Percentiles rank a stretch among this genome's conserved stretches.
Conservation (phyloP, 2,797 vertebrate species). For the Cuniculus paca region DNA sequence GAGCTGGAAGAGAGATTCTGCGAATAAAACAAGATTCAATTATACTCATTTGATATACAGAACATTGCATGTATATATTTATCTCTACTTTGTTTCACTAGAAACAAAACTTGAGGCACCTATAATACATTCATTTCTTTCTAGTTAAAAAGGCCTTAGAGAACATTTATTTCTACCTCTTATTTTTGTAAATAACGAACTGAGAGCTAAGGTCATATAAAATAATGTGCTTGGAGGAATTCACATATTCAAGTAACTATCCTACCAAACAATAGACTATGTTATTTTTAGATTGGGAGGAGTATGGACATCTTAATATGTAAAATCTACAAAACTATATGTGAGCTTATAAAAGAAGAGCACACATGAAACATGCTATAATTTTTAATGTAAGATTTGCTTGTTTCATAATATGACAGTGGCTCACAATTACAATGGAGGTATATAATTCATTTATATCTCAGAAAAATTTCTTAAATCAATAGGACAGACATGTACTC, state of each 20-base stretch:
- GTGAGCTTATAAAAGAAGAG: not conserved
- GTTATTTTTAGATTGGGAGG: slow-evolving; percentile 21
- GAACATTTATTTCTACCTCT: slow-evolving; percentile 37
- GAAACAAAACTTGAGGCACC: not conserved
- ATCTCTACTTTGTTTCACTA: slow-evolving; percentile 43
- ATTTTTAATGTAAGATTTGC: slow-evolving; percentile 16
- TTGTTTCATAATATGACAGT: slow-evolving; percentile 9
- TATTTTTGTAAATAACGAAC: slow-evolving; percentile 56
- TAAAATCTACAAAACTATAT: not conserved
- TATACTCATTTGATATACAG: slow-evolving; percentile 30
- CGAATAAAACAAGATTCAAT: slow-evolving; percentile 82
- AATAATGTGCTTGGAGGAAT: slow-evolving; percentile 10
- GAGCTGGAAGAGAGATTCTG: slow-evolving; percentile 98
- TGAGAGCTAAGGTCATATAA: slow-evolving; percentile 35
- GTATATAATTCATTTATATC: slow-evolving; percentile 16
- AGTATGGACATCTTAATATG: slow-evolving; percentile 11
- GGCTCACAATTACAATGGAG: not conserved
- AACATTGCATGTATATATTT: not conserved
- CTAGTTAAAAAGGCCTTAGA: not conserved
- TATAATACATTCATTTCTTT: slow-evolving; percentile 42
- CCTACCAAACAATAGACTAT: not conserved
- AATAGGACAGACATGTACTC: not conserved
- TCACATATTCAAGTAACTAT: slow-evolving; percentile 51
- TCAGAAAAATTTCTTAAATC: slow-evolving; percentile 7
- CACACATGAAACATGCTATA: slow-evolving; percentile 16